A percentile compares a stretch with the other conserved stretches of the same genome.
Conservation (phyloP, 2,113 vertebrate genomes). For the Melanocharis versteri region DNA sequence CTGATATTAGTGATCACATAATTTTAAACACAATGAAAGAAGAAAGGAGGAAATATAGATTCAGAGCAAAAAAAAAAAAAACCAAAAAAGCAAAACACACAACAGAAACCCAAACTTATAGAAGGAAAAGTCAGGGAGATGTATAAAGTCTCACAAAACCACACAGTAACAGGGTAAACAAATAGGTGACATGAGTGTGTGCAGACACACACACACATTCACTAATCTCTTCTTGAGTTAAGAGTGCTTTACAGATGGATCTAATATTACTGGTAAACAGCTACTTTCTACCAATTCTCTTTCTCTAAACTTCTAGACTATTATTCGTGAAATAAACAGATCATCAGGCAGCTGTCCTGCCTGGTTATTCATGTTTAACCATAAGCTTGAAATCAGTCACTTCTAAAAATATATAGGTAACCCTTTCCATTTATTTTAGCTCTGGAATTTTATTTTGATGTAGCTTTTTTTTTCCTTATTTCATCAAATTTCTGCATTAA, state of each 20-base stretch:
- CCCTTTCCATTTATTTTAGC: not conserved
- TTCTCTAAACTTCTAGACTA: not conserved
- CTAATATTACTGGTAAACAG: not conserved
- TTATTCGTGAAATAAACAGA: not conserved
- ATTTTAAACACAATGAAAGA: not conserved
- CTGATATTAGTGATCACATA: not conserved
- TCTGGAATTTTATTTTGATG: not conserved
- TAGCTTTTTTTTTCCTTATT: not conserved
- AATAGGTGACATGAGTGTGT: not conserved
- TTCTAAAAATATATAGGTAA: not conserved
- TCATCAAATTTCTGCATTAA: not conserved
- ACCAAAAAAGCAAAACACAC: fast-evolving
- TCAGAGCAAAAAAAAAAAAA: not conserved
- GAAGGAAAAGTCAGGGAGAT: not conserved
- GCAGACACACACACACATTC: too few species aligned
- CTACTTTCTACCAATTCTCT: not conserved
- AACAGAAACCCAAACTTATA: not conserved
- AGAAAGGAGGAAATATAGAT: not conserved
- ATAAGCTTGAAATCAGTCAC: not conserved
- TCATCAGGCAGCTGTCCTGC: not conserved
- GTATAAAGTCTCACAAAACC: not conserved
- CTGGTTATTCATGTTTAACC: not conserved
- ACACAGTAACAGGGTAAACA: not conserved
- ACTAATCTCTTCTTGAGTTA: not conserved
- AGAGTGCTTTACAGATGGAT: not conserved